Evolutionary conservation across 2,797 vertebrate species (phyloP).

Genomic region (Sardinella longiceps): DNA sequence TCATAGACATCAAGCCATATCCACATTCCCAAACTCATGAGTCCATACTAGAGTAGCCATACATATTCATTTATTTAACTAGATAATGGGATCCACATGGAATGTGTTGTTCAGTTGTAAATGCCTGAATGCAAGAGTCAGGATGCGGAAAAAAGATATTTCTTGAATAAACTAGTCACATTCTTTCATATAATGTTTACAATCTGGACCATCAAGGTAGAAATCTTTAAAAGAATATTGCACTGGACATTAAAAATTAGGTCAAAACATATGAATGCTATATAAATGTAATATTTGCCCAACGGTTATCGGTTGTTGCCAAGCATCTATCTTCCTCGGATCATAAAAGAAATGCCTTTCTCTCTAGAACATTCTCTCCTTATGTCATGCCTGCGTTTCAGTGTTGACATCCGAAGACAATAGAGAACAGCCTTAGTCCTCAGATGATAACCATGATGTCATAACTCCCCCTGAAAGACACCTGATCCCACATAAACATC

Average conservation of each 20-base stretch:
- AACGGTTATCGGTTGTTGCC: slow-evolving; percentile 32
- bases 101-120: not conserved
- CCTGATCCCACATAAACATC: slow-evolving; percentile 47
- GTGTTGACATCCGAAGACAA: slow-evolving; percentile 50
- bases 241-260: not conserved
- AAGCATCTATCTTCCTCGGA: slow-evolving; percentile 36
- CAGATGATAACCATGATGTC: slow-evolving; percentile 46
- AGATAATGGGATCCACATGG: not conserved
- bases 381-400: slow-evolving; percentile 35
- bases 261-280: not conserved
- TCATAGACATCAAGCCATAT: not conserved
- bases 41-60: not conserved
- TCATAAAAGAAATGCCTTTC: slow-evolving; percentile 15
- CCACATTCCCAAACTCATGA: not conserved
- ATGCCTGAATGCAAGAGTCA: not conserved
- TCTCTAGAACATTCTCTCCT: slow-evolving; percentile 27
- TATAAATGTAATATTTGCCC: slow-evolving; percentile 1
- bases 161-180: not conserved
- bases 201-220: not conserved
- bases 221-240: not conserved
- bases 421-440: slow-evolving; percentile 41
- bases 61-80: not conserved
- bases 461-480: slow-evolving; percentile 39
- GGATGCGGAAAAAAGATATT: not conserved
- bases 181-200: not conserved